Percentiles rank a stretch among this genome's conserved stretches.
These are phyloP conservation scores for Lethenteron reissneri DNA, from an alignment of 2,113 vertebrate species.

Conservation along the genomic window DNA sequence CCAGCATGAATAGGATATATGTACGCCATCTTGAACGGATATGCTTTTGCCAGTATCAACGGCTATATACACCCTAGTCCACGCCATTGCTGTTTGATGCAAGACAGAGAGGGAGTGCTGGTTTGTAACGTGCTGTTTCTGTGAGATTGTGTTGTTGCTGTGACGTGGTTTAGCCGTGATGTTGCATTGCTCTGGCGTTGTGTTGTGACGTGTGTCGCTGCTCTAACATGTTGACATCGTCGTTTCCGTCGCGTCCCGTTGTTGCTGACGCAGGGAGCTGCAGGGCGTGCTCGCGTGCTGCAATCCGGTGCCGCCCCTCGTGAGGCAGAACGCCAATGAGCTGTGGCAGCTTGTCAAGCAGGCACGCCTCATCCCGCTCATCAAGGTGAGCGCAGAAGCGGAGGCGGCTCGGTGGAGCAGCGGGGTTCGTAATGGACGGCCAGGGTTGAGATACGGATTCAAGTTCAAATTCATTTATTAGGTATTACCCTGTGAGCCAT, in stretches of 20 bases:
- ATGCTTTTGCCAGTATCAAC: no score
- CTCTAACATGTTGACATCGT: not conserved
- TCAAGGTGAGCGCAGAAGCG: constrained; percentile 36
- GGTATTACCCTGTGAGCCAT: no score
- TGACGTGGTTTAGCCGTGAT: not conserved
- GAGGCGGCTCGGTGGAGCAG: no score
- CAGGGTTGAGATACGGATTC: no score
- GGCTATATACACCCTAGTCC: no score
- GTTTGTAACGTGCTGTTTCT: not conserved
- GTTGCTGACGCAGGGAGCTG: constrained; percentile 33
- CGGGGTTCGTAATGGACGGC: no score
- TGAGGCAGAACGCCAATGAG: constrained; percentile 75
- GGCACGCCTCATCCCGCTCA: constrained; percentile 63
- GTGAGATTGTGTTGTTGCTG: not conserved
- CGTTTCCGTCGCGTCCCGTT: not conserved
- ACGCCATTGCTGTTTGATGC: no score
- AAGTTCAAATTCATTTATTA: no score
- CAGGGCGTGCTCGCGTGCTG: constrained; percentile 89
- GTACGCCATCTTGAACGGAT: no score
- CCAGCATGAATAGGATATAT: no score
- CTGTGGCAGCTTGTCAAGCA: constrained; percentile 58
- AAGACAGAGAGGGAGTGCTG: no score
- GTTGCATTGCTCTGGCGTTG: not conserved
- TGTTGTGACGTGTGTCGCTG: not conserved
- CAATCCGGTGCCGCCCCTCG: constrained; percentile 60